phyloP scores from a whole-genome alignment of 2,888 invertebrate genomes.

The Rhamnusium bicolor region DNA sequence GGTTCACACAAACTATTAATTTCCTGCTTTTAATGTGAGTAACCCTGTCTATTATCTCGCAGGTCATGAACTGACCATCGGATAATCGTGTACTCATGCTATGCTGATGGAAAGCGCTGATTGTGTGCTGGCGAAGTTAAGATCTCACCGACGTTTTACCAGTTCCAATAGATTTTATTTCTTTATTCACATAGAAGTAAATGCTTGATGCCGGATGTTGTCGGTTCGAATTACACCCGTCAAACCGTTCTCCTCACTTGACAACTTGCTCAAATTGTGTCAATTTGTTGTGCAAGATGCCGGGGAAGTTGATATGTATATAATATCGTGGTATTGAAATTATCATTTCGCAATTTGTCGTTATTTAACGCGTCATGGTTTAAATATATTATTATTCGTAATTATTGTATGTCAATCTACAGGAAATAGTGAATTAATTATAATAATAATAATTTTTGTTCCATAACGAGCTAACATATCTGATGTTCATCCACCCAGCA shows the following conservation, averaged over 20 bases:
- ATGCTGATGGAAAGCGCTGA: background rate
- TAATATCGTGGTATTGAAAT: background rate
- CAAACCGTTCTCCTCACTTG: background rate
- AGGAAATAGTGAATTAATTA: too few species aligned
- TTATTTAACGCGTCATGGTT: background rate
- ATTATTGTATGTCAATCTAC: too few species aligned
- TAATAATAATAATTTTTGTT: too few species aligned
- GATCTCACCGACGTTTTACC: background rate
- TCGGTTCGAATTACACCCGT: background rate
- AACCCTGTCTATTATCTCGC: background rate
- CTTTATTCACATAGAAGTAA: background rate
- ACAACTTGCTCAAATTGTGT: background rate
- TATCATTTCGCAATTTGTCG: background rate
- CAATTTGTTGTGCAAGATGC: background rate
- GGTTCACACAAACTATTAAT: too few species aligned
- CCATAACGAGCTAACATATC: too few species aligned
- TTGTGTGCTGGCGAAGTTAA: background rate
- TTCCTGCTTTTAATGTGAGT: too few species aligned
- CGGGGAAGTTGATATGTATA: background rate
- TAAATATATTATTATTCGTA: background rate
- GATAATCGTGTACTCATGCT: background rate
- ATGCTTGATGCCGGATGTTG: background rate
- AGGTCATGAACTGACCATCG: background rate
- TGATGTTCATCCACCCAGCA: too few species aligned
- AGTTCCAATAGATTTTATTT: background rate